Percentiles rank a stretch among this genome's conserved stretches.
Conservation (phyloP, 2,888 invertebrate species). For the Cheiracanthium punctorium region DNA sequence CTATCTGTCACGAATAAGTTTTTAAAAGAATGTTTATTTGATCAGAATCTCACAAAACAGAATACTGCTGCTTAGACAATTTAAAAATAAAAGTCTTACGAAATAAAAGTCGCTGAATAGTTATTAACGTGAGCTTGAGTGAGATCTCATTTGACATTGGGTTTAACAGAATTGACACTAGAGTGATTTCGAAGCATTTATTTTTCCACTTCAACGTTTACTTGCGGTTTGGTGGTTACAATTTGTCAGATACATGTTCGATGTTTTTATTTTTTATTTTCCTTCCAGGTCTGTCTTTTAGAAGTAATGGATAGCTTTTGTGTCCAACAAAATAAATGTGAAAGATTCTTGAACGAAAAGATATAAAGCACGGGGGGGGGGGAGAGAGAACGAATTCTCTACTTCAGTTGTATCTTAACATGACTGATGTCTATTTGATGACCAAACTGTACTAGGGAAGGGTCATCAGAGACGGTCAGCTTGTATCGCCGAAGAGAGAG, state of each 20-base stretch:
- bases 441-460: conserved; percentile 33
- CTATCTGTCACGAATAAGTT: too few relatives aligned
- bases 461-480: conserved; percentile 44
- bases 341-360: not conserved
- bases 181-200: not conserved
- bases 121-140: too few relatives aligned
- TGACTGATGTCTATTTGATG: conserved; percentile 62
- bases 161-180: not conserved
- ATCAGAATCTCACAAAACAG: too few relatives aligned
- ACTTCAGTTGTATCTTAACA: not conserved
- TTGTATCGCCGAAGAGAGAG: conserved; percentile 32
- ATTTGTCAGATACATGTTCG: not conserved
- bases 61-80: too few relatives aligned
- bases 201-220: not conserved
- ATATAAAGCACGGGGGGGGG: not conserved
- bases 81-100: too few relatives aligned
- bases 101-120: too few relatives aligned
- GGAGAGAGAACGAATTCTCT: not conserved
- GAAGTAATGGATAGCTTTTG: not conserved
- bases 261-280: too few relatives aligned
- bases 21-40: too few relatives aligned
- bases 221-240: not conserved
- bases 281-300: not conserved
- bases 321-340: not conserved
- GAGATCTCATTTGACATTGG: too few relatives aligned